Percentiles rank a stretch among this genome's conserved stretches.
Conservation (phyloP, 2,113 vertebrate genomes). For the Ammospiza caudacuta region DNA sequence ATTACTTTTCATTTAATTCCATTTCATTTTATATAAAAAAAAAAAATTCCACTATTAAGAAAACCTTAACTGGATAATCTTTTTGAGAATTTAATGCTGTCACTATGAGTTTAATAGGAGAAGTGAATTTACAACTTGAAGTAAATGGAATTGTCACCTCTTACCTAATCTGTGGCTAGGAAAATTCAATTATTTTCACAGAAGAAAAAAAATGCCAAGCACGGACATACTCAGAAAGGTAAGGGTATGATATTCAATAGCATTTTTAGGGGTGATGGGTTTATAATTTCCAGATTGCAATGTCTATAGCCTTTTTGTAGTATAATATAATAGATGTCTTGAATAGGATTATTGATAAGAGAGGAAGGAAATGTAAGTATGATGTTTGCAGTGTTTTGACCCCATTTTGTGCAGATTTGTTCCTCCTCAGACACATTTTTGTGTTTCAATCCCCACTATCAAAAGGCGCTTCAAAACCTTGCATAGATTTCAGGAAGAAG, state of each 20-base stretch:
- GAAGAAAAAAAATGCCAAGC: neutral
- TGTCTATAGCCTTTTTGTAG: neutral
- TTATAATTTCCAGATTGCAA: neutral
- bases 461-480: neutral
- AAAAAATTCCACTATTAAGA: neutral
- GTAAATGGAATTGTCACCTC: neutral
- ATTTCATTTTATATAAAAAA: neutral
- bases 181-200: neutral
- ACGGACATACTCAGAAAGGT: neutral
- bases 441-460: neutral
- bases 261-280: neutral
- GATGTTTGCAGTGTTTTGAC: neutral
- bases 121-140: neutral
- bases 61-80: neutral
- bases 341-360: neutral
- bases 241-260: neutral
- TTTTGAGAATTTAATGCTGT: neutral
- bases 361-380: neutral
- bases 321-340: neutral
- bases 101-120: neutral
- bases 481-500: neutral
- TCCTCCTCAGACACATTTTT: neutral
- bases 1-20: neutral
- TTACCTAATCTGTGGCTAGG: neutral
- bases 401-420: neutral